Conservation (phyloP, 2,888 invertebrate genomes). For the Cylloceria caligata region DNA sequence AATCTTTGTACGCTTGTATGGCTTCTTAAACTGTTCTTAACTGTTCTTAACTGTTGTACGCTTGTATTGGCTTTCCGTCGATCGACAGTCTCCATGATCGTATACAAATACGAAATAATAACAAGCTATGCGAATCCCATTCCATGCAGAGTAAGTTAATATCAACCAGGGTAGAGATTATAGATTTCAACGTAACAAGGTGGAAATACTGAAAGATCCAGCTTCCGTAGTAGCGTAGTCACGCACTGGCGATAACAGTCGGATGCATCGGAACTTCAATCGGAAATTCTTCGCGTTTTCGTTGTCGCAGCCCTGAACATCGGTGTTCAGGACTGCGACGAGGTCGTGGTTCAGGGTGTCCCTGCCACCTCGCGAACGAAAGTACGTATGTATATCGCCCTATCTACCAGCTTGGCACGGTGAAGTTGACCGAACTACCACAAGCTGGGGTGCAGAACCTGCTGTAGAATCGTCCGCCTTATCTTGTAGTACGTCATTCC, state of each 20-base stretch:
- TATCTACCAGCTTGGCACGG: background rate
- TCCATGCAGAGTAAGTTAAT: background rate
- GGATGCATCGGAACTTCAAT: conserved; percentile 20
- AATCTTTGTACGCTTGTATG: background rate
- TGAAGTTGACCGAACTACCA: conserved; percentile 17
- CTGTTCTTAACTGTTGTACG: background rate
- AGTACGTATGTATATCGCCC: background rate
- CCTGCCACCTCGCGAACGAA: background rate
- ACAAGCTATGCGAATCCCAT: background rate
- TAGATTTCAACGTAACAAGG: background rate
- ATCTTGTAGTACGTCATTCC: background rate
- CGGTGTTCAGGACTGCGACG: too few species aligned
- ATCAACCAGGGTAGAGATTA: background rate
- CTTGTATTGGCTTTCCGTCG: background rate
- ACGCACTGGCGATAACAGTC: conserved; percentile 16
- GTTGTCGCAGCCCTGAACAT: background rate
- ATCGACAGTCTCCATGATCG: background rate
- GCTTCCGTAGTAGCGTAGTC: conserved; percentile 1
- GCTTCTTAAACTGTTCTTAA: background rate
- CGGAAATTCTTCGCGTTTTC: conserved; percentile 9
- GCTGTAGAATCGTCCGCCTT: background rate
- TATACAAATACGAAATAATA: background rate
- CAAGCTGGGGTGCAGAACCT: background rate
- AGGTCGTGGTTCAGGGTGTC: too few species aligned
- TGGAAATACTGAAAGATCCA: background rate